phyloP scores from a whole-genome alignment of 2,888 invertebrate species.

The Tenodera sinensis region DNA sequence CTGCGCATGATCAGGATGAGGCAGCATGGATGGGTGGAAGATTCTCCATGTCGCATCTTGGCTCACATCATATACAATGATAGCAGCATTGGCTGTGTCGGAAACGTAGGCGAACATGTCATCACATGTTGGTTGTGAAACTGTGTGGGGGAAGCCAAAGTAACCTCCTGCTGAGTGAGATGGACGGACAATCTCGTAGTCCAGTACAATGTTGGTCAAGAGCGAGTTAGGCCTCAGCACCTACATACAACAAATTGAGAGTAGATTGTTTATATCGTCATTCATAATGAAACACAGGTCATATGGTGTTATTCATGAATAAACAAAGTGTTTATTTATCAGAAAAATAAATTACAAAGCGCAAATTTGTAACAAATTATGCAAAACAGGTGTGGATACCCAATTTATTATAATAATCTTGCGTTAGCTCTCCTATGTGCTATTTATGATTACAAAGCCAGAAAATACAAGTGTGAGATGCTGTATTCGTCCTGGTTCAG shows the following conservation, averaged over 20 bases:
- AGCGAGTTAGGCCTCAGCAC: slow-evolving; percentile 70
- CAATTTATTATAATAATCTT: too few relatives aligned
- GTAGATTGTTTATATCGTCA: too few relatives aligned
- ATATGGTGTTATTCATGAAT: too few relatives aligned
- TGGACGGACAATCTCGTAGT: slow-evolving; percentile 50
- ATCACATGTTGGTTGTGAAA: slow-evolving; percentile 57
- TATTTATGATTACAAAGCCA: too few relatives aligned
- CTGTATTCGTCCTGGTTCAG: too few relatives aligned
- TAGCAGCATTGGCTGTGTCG: slow-evolving; percentile 72
- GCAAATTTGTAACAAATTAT: too few relatives aligned
- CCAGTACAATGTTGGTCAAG: slow-evolving; percentile 74
- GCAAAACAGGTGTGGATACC: too few relatives aligned
- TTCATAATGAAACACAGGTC: too few relatives aligned
- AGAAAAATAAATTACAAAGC: too few relatives aligned
- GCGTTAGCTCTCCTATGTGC: too few relatives aligned
- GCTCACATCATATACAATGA: slow-evolving; percentile 63
- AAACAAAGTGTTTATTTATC: too few relatives aligned
- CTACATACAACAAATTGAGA: slow-evolving; percentile 35
- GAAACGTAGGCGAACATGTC: slow-evolving; percentile 75
- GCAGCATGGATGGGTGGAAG: slow-evolving; percentile 79
- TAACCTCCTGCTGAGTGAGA: slow-evolving; percentile 46
- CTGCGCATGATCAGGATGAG: slow-evolving; percentile 74
- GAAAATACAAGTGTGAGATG: too few relatives aligned
- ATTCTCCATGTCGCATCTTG: slow-evolving; percentile 77
- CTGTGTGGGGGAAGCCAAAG: background rate